A percentile compares a stretch with the other conserved stretches of the same genome.
Conservation (phyloP, 2,797 vertebrate genomes). For the Tadarida brasiliensis region DNA sequence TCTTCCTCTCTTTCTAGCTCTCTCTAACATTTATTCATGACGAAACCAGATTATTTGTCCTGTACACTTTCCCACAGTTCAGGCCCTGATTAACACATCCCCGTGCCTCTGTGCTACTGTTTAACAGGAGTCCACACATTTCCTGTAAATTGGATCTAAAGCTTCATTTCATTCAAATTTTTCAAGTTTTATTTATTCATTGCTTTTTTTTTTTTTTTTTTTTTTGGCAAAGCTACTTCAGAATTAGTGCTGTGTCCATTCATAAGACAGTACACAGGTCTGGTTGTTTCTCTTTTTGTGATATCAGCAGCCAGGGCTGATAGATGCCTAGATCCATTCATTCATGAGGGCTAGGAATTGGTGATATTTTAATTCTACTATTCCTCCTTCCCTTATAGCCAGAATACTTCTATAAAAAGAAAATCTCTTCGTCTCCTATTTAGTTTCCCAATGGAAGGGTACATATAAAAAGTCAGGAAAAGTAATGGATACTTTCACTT, state of each 20-base stretch:
- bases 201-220: background rate
- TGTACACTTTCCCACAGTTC: background rate
- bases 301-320: background rate
- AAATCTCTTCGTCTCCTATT: background rate
- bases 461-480: background rate
- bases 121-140: background rate
- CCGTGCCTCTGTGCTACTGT: background rate
- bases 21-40: background rate
- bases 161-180: background rate
- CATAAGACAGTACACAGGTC: background rate
- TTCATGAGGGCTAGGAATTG: background rate
- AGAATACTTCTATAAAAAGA: background rate
- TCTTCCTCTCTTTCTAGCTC: background rate
- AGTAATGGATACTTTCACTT: background rate
- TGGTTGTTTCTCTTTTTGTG: background rate
- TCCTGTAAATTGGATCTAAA: background rate
- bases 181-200: background rate
- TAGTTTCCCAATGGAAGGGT: background rate
- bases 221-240: background rate
- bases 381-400: background rate
- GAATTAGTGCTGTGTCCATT: background rate
- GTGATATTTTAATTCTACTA: background rate
- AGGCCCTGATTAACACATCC: background rate
- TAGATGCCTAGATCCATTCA: background rate
- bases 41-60: background rate